Evolutionary conservation across 37 sponge, comb jelly and placozoan species (phyloP), one percentile per base, ranked within the genome.

Genomic region (Amphimedon queenslandica): DNA sequence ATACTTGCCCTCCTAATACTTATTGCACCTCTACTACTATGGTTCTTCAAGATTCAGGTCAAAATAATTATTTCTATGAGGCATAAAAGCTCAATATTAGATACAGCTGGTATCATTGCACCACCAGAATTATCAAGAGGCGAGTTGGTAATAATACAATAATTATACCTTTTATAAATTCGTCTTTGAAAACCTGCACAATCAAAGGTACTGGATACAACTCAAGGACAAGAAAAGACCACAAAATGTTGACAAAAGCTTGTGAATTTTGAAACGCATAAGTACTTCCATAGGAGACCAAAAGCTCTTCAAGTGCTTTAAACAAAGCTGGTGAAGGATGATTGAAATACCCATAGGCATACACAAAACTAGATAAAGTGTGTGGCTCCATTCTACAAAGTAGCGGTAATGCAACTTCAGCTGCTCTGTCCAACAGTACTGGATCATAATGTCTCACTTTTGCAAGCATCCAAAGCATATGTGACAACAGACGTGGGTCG

Each of bases 331-430:
- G n/a, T 20, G 24, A 28, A 11, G 65, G 55, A 38, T 80, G 81
- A 39, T 72, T 72, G 0, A 80, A 66, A 31, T 47, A 36, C 13
- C 72, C 81, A 72, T 37, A 80, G 10, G 73, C 71, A 29, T 71
- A 71, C 25, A 35, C 73, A 34, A 80, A n/a, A 40, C 43, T 57
- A n/a, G 70, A 60, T 30, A 80, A 55, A 42, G 63, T 65, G 8
- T 80, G 81, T 16, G 74, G 42, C 4, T 75, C 47, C 73, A 80
- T 66, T n/a, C 39, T 23, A 30, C 8, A 1, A 24, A 80, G 66
- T 1, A 29, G 32, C 8, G 28, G 47, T 0, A 80, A 51, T n/a
- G n/a, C n/a, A n/a, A n/a, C n/a, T n/a, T n/a, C n/a, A n/a, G n/a
- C n/a, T n/a, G n/a, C n/a, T n/a, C 66, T 37, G 24, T 72, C 73